Percentiles rank a stretch among this genome's conserved stretches.
Evolutionary conservation across 2,113 vertebrate genomes (phyloP).

Genomic region (Ramphastos sulfuratus): DNA sequence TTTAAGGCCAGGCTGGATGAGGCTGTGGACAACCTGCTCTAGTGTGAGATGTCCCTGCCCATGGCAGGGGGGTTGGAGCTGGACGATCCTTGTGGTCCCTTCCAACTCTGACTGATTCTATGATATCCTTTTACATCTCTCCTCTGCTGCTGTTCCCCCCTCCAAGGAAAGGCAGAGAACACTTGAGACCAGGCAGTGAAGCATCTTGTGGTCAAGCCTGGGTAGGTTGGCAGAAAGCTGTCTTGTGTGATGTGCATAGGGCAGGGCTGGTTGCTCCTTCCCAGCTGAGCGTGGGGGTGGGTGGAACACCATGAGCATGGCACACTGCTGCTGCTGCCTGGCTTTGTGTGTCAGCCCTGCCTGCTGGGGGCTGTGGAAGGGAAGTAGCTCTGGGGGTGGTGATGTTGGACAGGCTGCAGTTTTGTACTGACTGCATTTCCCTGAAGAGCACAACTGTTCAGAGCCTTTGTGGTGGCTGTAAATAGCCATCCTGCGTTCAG

Average conservation of each 20-base stretch:
- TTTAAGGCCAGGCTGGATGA: no score
- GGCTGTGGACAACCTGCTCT: no score
- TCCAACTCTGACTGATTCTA: no score
- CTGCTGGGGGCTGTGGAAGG: background rate
- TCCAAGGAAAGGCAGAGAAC: background rate
- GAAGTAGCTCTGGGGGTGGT: background rate
- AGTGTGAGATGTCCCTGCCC: no score
- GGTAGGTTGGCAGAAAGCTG: background rate
- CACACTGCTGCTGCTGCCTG: background rate
- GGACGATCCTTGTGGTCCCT: no score
- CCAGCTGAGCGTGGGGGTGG: background rate
- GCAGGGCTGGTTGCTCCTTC: background rate
- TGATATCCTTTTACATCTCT: background rate
- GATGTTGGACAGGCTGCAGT: background rate
- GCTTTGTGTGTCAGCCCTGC: background rate
- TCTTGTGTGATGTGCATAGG: background rate
- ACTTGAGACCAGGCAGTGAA: background rate
- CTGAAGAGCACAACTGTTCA: background rate
- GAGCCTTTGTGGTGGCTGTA: background rate
- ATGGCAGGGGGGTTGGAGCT: no score
- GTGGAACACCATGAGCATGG: rapidly evolving
- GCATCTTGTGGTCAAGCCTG: background rate
- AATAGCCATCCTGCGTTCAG: background rate
- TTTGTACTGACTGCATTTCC: background rate
- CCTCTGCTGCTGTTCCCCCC: background rate